Evolutionary conservation across 1,140 invertebrate genomes (phyloP).

Genomic region (Caenorhabditis latens): DNA sequence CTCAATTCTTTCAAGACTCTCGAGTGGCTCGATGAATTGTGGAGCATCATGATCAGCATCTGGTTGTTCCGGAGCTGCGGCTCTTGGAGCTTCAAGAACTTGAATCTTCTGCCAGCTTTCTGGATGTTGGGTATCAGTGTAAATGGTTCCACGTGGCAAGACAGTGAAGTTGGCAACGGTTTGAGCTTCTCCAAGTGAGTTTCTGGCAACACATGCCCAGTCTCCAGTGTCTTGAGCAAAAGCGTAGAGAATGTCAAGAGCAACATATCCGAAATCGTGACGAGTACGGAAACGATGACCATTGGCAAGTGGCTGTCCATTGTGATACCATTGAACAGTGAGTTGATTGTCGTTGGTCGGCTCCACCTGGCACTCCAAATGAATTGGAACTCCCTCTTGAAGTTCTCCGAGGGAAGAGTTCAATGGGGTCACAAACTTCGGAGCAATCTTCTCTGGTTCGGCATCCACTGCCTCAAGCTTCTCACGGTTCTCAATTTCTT

Average conservation of each 20-base stretch:
- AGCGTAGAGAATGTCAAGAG: slow-evolving; percentile 88
- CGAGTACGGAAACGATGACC: slow-evolving; percentile 89
- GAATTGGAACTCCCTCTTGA: slow-evolving; percentile 88
- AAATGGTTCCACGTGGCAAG: slow-evolving; percentile 80
- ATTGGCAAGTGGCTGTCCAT: slow-evolving; percentile 88
- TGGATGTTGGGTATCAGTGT: slow-evolving; percentile 91
- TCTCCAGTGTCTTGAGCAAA: slow-evolving; percentile 88
- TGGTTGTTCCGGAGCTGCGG: slow-evolving; percentile 53
- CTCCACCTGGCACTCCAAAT: slow-evolving; percentile 93
- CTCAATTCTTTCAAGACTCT: slow-evolving; percentile 80
- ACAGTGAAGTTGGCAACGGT: slow-evolving; percentile 80
- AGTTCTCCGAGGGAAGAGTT: slow-evolving; percentile 67
- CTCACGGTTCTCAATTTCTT: slow-evolving; percentile 87
- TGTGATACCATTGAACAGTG: slow-evolving; percentile 92
- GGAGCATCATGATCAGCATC: slow-evolving; percentile 68
- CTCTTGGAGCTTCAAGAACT: slow-evolving; percentile 73
- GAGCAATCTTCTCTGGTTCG: slow-evolving; percentile 80
- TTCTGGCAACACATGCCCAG: slow-evolving; percentile 83
- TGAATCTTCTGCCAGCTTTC: slow-evolving; percentile 91
- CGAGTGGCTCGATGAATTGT: slow-evolving; percentile 70
- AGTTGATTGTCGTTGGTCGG: slow-evolving; percentile 95
- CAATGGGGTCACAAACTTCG: slow-evolving; percentile 83
- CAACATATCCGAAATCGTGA: slow-evolving; percentile 93
- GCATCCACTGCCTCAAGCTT: slow-evolving; percentile 80
- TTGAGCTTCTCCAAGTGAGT: slow-evolving; percentile 81